Conservation (phyloP, 2,797 vertebrate species). For the Dendrocincla fuliginosa region DNA sequence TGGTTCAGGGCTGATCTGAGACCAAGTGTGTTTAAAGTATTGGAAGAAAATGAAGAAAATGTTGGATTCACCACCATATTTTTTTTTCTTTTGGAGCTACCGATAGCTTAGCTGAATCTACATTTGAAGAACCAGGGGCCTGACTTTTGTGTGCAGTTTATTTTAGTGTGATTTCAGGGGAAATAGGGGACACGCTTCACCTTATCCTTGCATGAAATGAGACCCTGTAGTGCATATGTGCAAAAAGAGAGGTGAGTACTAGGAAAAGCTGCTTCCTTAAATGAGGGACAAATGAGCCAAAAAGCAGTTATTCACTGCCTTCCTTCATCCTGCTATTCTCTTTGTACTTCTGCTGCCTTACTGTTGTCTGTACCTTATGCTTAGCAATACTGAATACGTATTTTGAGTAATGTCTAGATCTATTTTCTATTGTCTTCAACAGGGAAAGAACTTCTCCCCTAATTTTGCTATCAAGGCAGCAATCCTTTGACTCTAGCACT, state of each 20-base stretch:
- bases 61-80: fast-evolving
- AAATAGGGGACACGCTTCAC: background rate
- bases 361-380: background rate
- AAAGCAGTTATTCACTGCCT: background rate
- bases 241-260: background rate
- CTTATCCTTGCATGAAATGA: background rate
- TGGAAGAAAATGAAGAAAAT: background rate
- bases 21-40: background rate
- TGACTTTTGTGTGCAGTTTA: background rate
- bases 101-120: background rate
- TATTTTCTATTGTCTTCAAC: background rate
- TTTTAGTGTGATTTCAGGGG: background rate
- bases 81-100: background rate
- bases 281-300: background rate
- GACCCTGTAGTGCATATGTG: background rate
- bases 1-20: background rate
- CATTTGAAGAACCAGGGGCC: background rate
- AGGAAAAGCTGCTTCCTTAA: background rate
- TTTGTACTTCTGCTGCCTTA: background rate
- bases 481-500: background rate
- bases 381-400: background rate
- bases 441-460: background rate
- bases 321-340: background rate
- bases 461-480: background rate
- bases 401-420: background rate